phyloP scores from a whole-genome alignment of 2,797 vertebrate species.

The Rhinoraja longicauda region DNA sequence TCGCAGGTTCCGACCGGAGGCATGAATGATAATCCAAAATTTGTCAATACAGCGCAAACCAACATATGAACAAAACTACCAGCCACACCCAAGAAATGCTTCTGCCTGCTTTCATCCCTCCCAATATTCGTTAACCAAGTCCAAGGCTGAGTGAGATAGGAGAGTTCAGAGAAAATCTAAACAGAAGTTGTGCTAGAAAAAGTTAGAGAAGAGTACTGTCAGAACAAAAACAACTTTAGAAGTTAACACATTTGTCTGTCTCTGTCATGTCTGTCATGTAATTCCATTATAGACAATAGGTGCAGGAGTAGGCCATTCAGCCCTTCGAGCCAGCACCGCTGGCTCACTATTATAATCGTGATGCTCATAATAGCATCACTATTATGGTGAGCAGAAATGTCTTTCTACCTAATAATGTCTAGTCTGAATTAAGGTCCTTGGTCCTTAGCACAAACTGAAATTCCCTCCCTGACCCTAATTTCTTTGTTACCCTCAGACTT shows the following conservation, averaged over 20 bases:
- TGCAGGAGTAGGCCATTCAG: too few relatives aligned
- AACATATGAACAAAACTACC: neutral
- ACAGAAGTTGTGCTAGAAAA: neutral
- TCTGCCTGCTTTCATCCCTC: neutral
- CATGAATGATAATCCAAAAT: neutral
- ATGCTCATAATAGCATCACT: too few relatives aligned
- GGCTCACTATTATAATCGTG: too few relatives aligned
- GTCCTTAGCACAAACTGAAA: neutral
- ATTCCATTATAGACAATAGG: too few relatives aligned
- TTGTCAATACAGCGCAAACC: neutral
- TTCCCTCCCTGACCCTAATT: neutral
- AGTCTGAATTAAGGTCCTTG: too few relatives aligned
- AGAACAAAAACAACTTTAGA: neutral
- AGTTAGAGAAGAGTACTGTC: neutral
- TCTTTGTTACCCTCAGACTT: neutral
- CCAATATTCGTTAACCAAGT: neutral
- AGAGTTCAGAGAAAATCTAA: neutral
- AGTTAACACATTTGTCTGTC: neutral
- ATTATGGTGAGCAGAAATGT: neutral
- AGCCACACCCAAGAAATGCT: neutral
- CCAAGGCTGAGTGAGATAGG: too few relatives aligned
- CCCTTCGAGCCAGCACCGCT: too few relatives aligned
- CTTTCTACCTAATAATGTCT: neutral
- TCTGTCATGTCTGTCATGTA: too few relatives aligned
- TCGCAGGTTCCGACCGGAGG: too few relatives aligned